Conservation (phyloP, 2,113 vertebrate species). For the Perca schrenkii region DNA sequence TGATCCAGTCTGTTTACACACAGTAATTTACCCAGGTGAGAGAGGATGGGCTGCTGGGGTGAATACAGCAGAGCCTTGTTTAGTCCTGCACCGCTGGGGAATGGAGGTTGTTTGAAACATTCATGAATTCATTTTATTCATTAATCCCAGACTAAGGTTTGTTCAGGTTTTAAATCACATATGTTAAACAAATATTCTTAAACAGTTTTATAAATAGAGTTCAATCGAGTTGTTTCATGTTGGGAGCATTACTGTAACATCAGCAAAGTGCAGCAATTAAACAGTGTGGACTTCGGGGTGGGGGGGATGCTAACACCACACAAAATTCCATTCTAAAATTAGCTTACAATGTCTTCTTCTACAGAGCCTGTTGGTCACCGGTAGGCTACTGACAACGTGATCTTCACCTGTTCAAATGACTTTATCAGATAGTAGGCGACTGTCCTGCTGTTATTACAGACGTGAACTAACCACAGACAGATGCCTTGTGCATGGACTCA, state of each 20-base stretch:
- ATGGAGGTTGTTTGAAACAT: conserved; percentile 46
- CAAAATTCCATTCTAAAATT: too few relatives aligned
- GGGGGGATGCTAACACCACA: too few relatives aligned
- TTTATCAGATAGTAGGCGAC: too few relatives aligned
- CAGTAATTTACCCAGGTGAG: conserved; percentile 82
- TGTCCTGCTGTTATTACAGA: too few relatives aligned
- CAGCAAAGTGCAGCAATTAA: neutral
- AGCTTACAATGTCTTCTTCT: too few relatives aligned
- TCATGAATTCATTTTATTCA: conserved; percentile 75
- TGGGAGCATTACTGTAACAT: conserved; percentile 6
- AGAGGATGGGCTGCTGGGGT: conserved; percentile 54
- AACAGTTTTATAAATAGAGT: conserved; percentile 24
- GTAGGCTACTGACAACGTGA: too few relatives aligned
- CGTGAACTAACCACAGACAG: too few relatives aligned
- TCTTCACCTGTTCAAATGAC: too few relatives aligned
- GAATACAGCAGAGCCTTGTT: conserved; percentile 70
- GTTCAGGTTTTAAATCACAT: conserved; percentile 48
- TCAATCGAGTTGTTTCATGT: conserved; percentile 20
- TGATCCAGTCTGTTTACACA: conserved; percentile 71
- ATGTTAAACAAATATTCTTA: conserved; percentile 44
- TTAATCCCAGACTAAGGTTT: conserved; percentile 39
- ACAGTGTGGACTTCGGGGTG: neutral
- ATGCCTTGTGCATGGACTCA: too few relatives aligned
- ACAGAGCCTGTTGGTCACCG: too few relatives aligned
- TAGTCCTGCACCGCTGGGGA: conserved; percentile 23